Evolutionary conservation across 2,888 invertebrate genomes (phyloP).

Genomic region (Odontomyia ornata): DNA sequence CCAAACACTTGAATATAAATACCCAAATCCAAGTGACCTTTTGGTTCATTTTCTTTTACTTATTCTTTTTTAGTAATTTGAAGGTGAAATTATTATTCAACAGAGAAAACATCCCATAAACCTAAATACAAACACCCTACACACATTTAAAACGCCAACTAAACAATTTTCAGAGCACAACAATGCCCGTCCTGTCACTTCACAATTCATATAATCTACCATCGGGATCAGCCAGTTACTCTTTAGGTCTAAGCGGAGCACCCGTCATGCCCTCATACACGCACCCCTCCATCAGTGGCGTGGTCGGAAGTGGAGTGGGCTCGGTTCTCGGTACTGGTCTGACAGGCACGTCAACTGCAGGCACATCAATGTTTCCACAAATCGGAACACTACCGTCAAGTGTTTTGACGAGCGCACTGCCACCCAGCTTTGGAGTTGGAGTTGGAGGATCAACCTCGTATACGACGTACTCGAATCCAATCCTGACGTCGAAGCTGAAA

Average conservation of each 20-base stretch:
- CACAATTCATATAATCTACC: slow-evolving; percentile 64
- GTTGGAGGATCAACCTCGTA: slow-evolving; percentile 61
- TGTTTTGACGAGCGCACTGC: slow-evolving; percentile 57
- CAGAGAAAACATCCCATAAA: slow-evolving; percentile 31
- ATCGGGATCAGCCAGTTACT: slow-evolving; percentile 63
- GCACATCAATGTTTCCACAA: slow-evolving; percentile 49
- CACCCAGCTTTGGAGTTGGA: slow-evolving; percentile 58
- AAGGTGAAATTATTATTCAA: slow-evolving; percentile 8
- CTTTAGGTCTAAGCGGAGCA: slow-evolving; percentile 62
- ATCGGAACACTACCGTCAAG: slow-evolving; percentile 55
- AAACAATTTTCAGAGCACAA: slow-evolving; percentile 69
- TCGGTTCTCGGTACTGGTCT: slow-evolving; percentile 56
- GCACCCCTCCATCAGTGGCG: slow-evolving; percentile 61
- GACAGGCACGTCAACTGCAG: slow-evolving; percentile 51
- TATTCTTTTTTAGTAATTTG: neutral
- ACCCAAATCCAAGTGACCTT: neutral
- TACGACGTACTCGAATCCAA: slow-evolving; percentile 73
- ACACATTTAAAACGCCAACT: slow-evolving; percentile 48
- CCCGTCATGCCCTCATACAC: slow-evolving; percentile 59
- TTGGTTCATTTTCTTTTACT: neutral
- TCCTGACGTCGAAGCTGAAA: slow-evolving; percentile 74
- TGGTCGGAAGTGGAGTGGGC: slow-evolving; percentile 57
- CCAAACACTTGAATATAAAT: slow-evolving; percentile 14
- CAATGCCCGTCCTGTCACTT: slow-evolving; percentile 70
- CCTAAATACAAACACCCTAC: slow-evolving; percentile 44